These are phyloP conservation scores for Cervus canadensis DNA, from an alignment of 2,113 vertebrate genomes.

Conservation along the genomic window DNA sequence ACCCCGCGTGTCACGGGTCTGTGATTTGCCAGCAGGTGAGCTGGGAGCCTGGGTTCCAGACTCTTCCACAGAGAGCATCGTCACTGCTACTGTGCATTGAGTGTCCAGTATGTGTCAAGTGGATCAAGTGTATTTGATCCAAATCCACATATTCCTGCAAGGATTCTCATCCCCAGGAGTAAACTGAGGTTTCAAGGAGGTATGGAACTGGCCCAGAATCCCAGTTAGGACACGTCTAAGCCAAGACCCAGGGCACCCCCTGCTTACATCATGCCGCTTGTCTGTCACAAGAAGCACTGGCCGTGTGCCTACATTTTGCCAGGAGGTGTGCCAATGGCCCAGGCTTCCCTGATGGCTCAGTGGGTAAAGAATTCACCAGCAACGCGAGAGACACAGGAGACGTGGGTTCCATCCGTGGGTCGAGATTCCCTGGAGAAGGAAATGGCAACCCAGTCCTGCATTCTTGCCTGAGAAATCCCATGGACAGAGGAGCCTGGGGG, in stretches of 20 bases:
- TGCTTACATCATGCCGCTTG: fast-evolving
- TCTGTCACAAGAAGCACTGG: background rate
- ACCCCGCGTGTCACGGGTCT: background rate
- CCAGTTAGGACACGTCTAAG: fast-evolving
- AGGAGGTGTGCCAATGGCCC: background rate
- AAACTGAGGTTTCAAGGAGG: background rate
- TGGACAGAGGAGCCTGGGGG: background rate
- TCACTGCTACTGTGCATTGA: fast-evolving
- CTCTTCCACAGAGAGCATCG: fast-evolving
- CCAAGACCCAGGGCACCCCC: too few species aligned
- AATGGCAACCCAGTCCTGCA: background rate
- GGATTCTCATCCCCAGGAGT: background rate
- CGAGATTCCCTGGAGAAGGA: background rate
- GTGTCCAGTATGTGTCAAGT: fast-evolving
- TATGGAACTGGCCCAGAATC: background rate
- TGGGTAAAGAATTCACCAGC: background rate
- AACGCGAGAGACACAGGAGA: background rate
- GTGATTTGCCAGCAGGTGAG: background rate
- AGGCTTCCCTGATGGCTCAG: background rate
- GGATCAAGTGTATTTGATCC: background rate
- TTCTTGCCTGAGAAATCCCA: background rate
- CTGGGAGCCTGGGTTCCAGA: background rate
- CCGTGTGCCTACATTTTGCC: background rate
- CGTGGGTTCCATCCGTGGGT: background rate
- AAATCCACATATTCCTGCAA: background rate